Evolutionary conservation across 2,113 vertebrate genomes (phyloP).

Genomic region (Pelvicachromis taeniatus): DNA sequence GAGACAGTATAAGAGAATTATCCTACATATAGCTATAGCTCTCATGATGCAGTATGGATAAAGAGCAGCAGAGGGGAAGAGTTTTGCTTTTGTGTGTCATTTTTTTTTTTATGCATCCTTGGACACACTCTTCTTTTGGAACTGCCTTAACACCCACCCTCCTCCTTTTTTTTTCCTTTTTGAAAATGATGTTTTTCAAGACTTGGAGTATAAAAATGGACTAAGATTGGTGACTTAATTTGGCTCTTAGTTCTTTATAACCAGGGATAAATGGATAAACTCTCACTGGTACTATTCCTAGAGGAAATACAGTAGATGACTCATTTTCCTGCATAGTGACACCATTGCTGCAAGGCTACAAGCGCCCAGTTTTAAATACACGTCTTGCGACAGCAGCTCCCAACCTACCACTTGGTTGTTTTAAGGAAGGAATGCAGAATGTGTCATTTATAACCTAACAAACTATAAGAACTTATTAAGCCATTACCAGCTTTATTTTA

Average conservation of each 20-base stretch:
- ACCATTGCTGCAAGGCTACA: background rate
- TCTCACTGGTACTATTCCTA: background rate
- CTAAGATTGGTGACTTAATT: background rate
- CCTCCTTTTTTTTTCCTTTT: background rate
- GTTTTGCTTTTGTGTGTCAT: background rate
- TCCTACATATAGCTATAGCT: constrained; percentile 2
- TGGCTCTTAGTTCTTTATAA: background rate
- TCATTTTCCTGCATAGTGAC: background rate
- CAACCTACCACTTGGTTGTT: background rate
- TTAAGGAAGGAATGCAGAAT: background rate
- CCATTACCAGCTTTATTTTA: background rate
- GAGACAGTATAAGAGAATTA: background rate
- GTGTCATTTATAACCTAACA: background rate
- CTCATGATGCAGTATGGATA: background rate
- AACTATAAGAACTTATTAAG: background rate
- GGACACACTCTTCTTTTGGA: background rate
- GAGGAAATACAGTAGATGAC: background rate
- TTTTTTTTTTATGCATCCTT: background rate
- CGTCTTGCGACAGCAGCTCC: background rate
- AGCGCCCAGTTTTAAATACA: background rate
- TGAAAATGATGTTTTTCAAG: background rate
- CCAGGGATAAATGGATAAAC: background rate
- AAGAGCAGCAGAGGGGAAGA: background rate
- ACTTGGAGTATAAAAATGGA: background rate
- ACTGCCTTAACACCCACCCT: background rate